These are phyloP conservation scores for Drosophila lacteicornis DNA, from an alignment of 1,140 invertebrate species.

Conservation along the genomic window DNA sequence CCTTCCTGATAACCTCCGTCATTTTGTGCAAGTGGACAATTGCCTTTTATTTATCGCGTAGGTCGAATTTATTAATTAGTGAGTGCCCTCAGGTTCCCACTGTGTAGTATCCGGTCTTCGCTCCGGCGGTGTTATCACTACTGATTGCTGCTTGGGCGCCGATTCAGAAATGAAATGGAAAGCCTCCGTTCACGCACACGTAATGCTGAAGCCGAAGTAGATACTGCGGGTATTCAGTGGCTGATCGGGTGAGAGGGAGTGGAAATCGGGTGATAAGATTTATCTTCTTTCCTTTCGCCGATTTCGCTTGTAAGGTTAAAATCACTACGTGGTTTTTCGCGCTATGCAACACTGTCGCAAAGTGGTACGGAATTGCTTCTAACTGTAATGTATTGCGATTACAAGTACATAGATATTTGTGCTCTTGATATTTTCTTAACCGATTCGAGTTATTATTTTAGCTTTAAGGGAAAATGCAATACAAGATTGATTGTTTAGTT, in stretches of 20 bases:
- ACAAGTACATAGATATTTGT: background rate
- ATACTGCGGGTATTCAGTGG: constrained; percentile 26
- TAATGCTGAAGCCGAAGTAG: constrained; percentile 44
- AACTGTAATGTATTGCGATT: background rate
- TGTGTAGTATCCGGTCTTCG: constrained; percentile 23
- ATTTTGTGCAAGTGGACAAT: constrained; percentile 38
- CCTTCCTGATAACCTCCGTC: constrained; percentile 73
- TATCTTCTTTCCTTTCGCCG: constrained; percentile 11
- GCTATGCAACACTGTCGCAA: constrained; percentile 23
- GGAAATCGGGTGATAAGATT: constrained; percentile 23
- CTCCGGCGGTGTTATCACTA: constrained; percentile 51
- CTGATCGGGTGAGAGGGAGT: constrained; percentile 28
- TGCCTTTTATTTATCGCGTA: constrained; percentile 42
- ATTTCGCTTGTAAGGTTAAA: constrained; percentile 9
- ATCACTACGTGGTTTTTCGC: constrained; percentile 17
- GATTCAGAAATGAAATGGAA: constrained; percentile 61
- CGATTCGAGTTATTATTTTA: too few relatives aligned
- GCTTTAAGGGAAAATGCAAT: too few relatives aligned
- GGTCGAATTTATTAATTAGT: constrained; percentile 39
- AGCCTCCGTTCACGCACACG: constrained; percentile 50
- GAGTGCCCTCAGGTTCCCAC: constrained; percentile 29
- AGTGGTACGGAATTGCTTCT: background rate
- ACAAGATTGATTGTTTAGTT: too few relatives aligned
- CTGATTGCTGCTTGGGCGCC: constrained; percentile 29
- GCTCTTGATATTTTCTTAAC: too few relatives aligned